phyloP scores from a whole-genome alignment of 92 coral and sea anemone species.

The Epizoanthus rinbou region DNA sequence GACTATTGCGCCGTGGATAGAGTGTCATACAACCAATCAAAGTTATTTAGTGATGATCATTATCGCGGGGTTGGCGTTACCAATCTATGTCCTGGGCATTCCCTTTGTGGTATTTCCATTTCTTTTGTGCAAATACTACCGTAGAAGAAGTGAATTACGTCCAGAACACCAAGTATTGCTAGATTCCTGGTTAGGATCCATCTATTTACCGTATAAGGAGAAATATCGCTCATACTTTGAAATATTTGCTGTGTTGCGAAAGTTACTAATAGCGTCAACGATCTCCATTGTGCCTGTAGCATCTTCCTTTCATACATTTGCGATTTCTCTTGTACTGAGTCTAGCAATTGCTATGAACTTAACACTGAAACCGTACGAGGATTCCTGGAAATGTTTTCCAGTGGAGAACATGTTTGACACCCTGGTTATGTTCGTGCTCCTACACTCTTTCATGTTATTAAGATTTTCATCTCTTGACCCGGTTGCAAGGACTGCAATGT shows the following conservation, averaged over 20 bases:
- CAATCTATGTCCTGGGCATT: constrained; percentile 71
- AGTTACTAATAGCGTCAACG: constrained; percentile 52
- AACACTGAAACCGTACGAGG: constrained; percentile 45
- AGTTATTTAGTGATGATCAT: constrained; percentile 45
- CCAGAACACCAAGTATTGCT: constrained; percentile 41
- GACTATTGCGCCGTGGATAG: constrained; percentile 70
- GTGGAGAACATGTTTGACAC: constrained; percentile 57
- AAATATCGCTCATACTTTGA: constrained; percentile 53
- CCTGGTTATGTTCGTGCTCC: constrained; percentile 48
- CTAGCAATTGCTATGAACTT: constrained; percentile 33
- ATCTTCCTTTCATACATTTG: constrained; percentile 56
- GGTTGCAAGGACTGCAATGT: background rate
- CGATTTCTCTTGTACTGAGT: constrained; percentile 52
- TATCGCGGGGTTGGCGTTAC: constrained; percentile 58
- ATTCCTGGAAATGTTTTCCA: background rate
- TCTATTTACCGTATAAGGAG: constrained; percentile 61
- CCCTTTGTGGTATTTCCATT: constrained; percentile 70
- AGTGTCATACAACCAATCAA: constrained; percentile 54
- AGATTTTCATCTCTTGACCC: constrained; percentile 58
- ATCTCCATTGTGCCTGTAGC: constrained; percentile 55
- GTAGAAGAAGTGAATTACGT: constrained; percentile 37
- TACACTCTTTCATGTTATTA: constrained; percentile 56
- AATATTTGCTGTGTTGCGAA: constrained; percentile 51
- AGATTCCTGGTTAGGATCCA: constrained; percentile 66
- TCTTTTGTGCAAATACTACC: constrained; percentile 50